A percentile compares a stretch with the other conserved stretches of the same genome.
These are phyloP conservation scores for Xiphophorus birchmanni DNA, from an alignment of 2,797 vertebrate genomes.

Conservation along the genomic window DNA sequence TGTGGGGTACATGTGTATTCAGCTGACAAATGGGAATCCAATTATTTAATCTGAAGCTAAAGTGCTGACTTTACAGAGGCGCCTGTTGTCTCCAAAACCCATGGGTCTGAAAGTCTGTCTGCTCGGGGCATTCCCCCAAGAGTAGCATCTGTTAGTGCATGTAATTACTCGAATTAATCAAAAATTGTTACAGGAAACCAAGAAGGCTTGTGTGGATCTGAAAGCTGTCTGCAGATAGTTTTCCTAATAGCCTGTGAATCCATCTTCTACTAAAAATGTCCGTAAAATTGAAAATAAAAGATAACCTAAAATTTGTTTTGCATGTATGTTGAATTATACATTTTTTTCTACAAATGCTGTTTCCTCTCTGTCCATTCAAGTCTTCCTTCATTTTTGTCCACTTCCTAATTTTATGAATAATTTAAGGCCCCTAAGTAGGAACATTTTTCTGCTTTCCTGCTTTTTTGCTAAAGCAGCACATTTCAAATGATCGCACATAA, in stretches of 20 bases:
- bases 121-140: conserved; percentile 18
- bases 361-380: not conserved
- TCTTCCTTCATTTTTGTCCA: not conserved
- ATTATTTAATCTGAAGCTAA: conserved; percentile 64
- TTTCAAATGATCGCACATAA: not conserved
- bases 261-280: not conserved
- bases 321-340: not conserved
- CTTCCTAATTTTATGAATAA: not conserved
- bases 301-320: not conserved
- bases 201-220: not conserved
- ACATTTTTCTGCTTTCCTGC: not conserved
- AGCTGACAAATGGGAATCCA: conserved; percentile 68
- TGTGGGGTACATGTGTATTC: conserved; percentile 33
- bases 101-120: conserved; percentile 10
- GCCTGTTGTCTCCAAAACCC: conserved; percentile 30
- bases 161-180: conserved; percentile 12
- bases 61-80: conserved; percentile 65
- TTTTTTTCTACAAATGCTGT: not conserved
- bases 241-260: not conserved
- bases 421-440: not conserved
- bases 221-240: not conserved
- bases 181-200: conserved; percentile 2
- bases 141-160: not conserved
- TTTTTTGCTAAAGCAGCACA: not conserved
- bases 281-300: not conserved